Evolutionary conservation across 1,140 invertebrate species (phyloP).

Genomic region (Zaprionus inermis): DNA sequence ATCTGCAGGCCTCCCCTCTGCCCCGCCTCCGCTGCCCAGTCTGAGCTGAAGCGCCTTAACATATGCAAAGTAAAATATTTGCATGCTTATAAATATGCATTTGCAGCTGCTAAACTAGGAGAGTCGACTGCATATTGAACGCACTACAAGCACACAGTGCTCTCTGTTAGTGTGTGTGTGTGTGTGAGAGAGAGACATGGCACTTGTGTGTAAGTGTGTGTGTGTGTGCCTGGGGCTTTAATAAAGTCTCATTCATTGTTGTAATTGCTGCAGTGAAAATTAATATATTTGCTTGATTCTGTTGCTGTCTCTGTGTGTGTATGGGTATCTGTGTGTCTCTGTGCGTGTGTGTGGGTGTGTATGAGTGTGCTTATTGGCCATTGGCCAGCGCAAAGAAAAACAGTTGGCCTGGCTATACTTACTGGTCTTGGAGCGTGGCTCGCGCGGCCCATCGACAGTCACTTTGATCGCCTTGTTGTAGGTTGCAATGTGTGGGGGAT

Average conservation of each 20-base stretch:
- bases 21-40: constrained; percentile 8
- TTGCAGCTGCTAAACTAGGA: constrained; percentile 21
- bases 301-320: neutral
- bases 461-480: constrained; percentile 99
- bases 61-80: constrained; percentile 84
- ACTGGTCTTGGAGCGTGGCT: constrained; percentile 98
- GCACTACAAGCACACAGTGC: neutral
- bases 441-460: constrained; percentile 98
- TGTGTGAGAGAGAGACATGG: constrained; percentile 1
- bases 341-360: constrained; percentile 7
- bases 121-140: constrained; percentile 28
- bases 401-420: constrained; percentile 87
- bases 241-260: constrained; percentile 32
- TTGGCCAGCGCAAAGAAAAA: constrained; percentile 2
- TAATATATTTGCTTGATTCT: constrained; percentile 60
- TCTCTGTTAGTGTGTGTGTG: neutral
- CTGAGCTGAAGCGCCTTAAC: constrained; percentile 55
- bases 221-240: constrained; percentile 13
- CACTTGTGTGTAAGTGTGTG: neutral
- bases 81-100: constrained; percentile 84
- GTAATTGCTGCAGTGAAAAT: constrained; percentile 42
- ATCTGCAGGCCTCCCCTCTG: neutral
- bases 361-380: neutral
- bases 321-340: constrained; percentile 14
- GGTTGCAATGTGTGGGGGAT: constrained; percentile 97